Evolutionary conservation across 1,140 invertebrate species (phyloP).

Genomic region (Lucilia cuprina): DNA sequence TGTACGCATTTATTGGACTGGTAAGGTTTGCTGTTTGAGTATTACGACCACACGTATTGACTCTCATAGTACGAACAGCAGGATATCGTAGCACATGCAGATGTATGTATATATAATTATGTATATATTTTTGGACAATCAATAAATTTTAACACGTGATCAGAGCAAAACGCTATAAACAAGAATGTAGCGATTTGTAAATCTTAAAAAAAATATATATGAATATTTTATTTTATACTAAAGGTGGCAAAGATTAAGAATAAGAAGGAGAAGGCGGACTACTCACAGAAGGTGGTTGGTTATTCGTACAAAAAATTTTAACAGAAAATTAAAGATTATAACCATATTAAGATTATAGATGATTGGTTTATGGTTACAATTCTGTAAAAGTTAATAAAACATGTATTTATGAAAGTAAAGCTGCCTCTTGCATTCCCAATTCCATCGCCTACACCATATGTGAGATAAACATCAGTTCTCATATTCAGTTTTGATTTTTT

Average conservation of each 20-base stretch:
- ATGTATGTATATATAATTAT: too few relatives aligned
- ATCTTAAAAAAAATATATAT: background rate
- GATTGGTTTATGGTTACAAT: constrained; percentile 11
- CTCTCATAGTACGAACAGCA: constrained; percentile 24
- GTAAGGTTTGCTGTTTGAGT: background rate
- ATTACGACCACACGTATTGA: constrained; percentile 19
- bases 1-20: background rate
- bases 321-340: background rate
- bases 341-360: background rate
- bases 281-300: background rate
- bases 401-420: background rate
- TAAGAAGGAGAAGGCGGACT: background rate
- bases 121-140: constrained; percentile 50
- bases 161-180: constrained; percentile 37
- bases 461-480: background rate
- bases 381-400: constrained; percentile 18
- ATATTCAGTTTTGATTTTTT: too few relatives aligned
- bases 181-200: background rate
- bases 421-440: too few relatives aligned
- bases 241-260: background rate
- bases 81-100: constrained; percentile 12
- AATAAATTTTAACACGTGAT: constrained; percentile 62
- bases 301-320: too few relatives aligned
- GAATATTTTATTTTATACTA: background rate
- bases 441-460: background rate